A percentile compares a stretch with the other conserved stretches of the same genome.
phyloP scores from a whole-genome alignment of 2,888 invertebrate species.

The Thera obeliscata region DNA sequence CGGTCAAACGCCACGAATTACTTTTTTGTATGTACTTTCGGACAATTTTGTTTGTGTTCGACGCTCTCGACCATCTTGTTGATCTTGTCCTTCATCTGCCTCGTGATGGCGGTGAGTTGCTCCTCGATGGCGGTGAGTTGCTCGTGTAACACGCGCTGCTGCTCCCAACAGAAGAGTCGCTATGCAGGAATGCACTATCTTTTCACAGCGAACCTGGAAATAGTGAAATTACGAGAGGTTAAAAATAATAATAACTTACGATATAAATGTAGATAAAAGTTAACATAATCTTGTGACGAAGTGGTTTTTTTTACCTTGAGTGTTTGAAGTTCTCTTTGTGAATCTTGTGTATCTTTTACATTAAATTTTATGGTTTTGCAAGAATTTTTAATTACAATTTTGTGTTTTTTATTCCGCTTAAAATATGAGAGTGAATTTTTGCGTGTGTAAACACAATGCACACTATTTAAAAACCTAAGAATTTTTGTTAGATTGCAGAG shows the following conservation, averaged over 20 bases:
- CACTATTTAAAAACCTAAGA: too few species aligned
- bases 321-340: constrained; percentile 11
- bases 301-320: constrained; percentile 47
- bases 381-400: constrained; percentile 10
- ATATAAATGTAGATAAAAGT: too few species aligned
- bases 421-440: not conserved
- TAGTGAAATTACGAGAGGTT: not conserved
- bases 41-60: too few species aligned
- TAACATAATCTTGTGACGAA: not conserved
- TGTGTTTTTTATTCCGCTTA: not conserved
- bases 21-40: too few species aligned
- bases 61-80: constrained; percentile 98
- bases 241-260: not conserved
- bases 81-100: constrained; percentile 98
- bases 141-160: constrained; percentile 90
- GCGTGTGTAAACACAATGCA: too few species aligned
- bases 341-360: not conserved
- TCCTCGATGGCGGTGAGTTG: constrained; percentile 94
- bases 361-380: constrained; percentile 1
- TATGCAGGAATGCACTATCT: constrained; percentile 92
- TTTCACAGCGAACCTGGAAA: constrained; percentile 86
- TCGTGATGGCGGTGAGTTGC: constrained; percentile 93
- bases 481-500: constrained; percentile 7
- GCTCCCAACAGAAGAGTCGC: constrained; percentile 89
- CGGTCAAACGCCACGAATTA: too few species aligned